These are phyloP conservation scores for Halesus radiatus DNA, from an alignment of 1,140 invertebrate species.

Conservation along the genomic window DNA sequence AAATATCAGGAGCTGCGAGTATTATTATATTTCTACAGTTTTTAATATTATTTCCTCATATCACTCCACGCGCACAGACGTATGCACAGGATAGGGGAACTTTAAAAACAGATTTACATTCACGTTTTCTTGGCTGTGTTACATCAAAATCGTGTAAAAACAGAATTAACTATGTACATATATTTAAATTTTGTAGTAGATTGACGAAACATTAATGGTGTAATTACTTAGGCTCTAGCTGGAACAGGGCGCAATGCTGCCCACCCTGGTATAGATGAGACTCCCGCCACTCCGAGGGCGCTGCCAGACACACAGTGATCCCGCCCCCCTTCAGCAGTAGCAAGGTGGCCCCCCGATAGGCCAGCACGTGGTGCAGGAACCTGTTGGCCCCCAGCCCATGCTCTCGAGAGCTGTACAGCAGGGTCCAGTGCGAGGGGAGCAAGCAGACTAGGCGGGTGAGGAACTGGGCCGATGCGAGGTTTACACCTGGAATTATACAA, in stretches of 20 bases:
- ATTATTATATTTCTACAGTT: too few relatives aligned
- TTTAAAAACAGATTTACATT: too few relatives aligned
- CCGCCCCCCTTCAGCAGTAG: constrained; percentile 77
- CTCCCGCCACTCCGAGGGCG: constrained; percentile 88
- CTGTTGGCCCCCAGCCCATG: constrained; percentile 90
- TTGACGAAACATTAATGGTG: too few relatives aligned
- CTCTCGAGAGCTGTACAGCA: constrained; percentile 86
- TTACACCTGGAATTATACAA: constrained; percentile 54
- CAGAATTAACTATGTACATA: too few relatives aligned
- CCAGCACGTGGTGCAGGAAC: constrained; percentile 88
- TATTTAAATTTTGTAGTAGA: too few relatives aligned
- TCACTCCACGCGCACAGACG: too few relatives aligned
- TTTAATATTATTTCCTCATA: too few relatives aligned
- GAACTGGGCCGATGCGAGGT: constrained; percentile 71
- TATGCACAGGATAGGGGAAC: too few relatives aligned
- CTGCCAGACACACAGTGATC: constrained; percentile 74
- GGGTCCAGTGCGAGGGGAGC: constrained; percentile 84
- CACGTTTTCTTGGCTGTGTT: too few relatives aligned
- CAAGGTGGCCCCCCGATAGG: constrained; percentile 87
- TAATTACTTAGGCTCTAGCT: constrained; percentile 82
- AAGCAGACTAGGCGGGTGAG: constrained; percentile 76
- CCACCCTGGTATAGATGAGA: constrained; percentile 88
- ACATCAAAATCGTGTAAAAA: too few relatives aligned
- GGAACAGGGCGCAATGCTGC: constrained; percentile 82
- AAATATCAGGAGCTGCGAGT: too few relatives aligned